A percentile compares a stretch with the other conserved stretches of the same genome.
Conservation (phyloP, 2,797 vertebrate species). For the Pangasius sanitwongsei region DNA sequence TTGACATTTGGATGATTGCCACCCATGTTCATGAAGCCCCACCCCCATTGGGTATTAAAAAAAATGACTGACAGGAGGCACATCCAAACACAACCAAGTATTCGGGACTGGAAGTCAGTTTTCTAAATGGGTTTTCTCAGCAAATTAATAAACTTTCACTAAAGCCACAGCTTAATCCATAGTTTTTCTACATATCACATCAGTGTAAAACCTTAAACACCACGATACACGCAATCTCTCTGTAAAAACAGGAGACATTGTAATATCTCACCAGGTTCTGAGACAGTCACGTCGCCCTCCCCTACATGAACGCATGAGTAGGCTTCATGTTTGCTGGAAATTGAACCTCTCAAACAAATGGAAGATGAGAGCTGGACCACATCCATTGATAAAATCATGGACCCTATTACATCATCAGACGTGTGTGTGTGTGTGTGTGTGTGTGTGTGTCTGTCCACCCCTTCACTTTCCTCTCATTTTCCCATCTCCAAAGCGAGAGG, state of each 20-base stretch:
- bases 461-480: conserved; percentile 28
- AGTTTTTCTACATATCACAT: neutral
- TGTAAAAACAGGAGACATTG: neutral
- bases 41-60: neutral
- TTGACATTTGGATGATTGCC: neutral
- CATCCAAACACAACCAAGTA: no score
- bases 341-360: neutral
- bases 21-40: neutral
- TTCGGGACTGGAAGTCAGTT: neutral
- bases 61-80: neutral
- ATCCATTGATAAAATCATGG: conserved; percentile 35
- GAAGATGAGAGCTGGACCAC: conserved; percentile 17
- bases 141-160: neutral
- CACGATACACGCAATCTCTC: neutral
- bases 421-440: neutral
- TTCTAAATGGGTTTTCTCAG: neutral
- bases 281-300: neutral
- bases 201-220: neutral
- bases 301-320: neutral
- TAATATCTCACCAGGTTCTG: neutral
- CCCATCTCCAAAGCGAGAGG: conserved; percentile 47
- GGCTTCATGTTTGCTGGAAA: neutral
- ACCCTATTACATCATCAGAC: conserved; percentile 25
- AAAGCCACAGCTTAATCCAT: neutral
- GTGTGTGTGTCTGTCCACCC: neutral